Evolutionary conservation across 2,113 vertebrate species (phyloP), one percentile per base, ranked within the genome.

Genomic region (Pandion haliaetus): DNA sequence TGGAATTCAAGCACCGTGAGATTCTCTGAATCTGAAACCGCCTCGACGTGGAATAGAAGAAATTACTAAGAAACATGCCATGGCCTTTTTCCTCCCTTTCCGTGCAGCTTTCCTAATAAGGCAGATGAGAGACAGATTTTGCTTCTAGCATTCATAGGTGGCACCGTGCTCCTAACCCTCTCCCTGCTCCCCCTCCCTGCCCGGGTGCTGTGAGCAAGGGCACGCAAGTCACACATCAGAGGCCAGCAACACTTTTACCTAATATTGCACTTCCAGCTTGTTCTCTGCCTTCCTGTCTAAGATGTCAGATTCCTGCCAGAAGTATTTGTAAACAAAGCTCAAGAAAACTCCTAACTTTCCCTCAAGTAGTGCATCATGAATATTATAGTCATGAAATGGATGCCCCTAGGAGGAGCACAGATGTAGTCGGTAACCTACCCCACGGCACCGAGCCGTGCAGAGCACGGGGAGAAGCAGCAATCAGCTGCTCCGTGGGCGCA

Each of bases 301-400:
- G 82, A 55, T 79, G 82, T 83, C 84, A 74, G 58, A 61, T 47
- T 92, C 91, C 47, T 90, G 47, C 86, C 71, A 25, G 79, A 94
- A 77, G 40, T 90, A 67, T 96, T 94, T 93, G 78, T 93, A 95
- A 97, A 91, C 32, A 90, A 82, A 85, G 90, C 84, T 55, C 16
- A 21, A 74, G 76, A 82, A 79, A 74, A 70, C 79, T 19, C 61
- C 61, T 61, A 77, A 55, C 82, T 96, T 87, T 2, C 24, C 88
- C 72, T 95, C 9, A 2, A 63, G 77, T 34, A 24, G 40, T 8
- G 14, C 76, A 66, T 47, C 55, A 32, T 32, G 45, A 84, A 71
- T 73, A 77, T 72, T 44, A 14, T 0, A 66, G 50, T 16, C 15
- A 15, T 20, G 86, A 88, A 95, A 55, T 19, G 57, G 83, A 50